These are phyloP conservation scores for Sisor rabdophorus DNA, from an alignment of 2,113 vertebrate species.

Conservation along the genomic window DNA sequence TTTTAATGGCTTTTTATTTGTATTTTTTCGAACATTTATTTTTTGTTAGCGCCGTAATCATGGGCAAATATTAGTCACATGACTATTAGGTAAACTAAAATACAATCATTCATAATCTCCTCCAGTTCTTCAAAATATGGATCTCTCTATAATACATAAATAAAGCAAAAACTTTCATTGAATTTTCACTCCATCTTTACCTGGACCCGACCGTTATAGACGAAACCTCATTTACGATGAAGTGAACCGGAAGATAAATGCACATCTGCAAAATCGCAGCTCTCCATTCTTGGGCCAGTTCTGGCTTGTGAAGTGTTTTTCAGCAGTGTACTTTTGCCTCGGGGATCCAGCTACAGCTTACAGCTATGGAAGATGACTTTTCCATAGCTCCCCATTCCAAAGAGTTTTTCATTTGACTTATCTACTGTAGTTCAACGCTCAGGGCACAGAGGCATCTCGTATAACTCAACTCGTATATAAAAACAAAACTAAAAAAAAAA, in stretches of 20 bases:
- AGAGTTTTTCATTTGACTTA: conserved; percentile 52
- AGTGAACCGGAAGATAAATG: not conserved
- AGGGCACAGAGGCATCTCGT: conserved; percentile 49
- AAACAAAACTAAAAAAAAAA: too few relatives aligned
- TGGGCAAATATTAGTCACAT: too few relatives aligned
- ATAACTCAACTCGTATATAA: conserved; percentile 52
- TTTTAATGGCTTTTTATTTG: not conserved
- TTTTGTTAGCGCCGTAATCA: too few relatives aligned
- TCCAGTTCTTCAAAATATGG: too few relatives aligned
- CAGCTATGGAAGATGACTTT: conserved; percentile 52
- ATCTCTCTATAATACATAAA: too few relatives aligned
- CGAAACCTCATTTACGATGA: not conserved
- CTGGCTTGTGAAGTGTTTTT: conserved; percentile 22
- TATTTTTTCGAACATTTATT: not conserved
- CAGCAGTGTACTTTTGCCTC: conserved; percentile 27
- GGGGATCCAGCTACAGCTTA: conserved; percentile 41
- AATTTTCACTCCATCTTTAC: too few relatives aligned
- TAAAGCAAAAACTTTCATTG: too few relatives aligned
- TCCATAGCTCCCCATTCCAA: conserved; percentile 33
- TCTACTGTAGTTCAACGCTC: conserved; percentile 51
- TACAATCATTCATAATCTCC: too few relatives aligned
- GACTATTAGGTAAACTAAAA: too few relatives aligned
- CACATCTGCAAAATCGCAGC: not conserved
- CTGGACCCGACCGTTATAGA: not conserved
- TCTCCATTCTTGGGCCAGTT: conserved; percentile 34